Evolutionary conservation across 2,797 vertebrate genomes (phyloP).

Genomic region (Sus cebifrons): DNA sequence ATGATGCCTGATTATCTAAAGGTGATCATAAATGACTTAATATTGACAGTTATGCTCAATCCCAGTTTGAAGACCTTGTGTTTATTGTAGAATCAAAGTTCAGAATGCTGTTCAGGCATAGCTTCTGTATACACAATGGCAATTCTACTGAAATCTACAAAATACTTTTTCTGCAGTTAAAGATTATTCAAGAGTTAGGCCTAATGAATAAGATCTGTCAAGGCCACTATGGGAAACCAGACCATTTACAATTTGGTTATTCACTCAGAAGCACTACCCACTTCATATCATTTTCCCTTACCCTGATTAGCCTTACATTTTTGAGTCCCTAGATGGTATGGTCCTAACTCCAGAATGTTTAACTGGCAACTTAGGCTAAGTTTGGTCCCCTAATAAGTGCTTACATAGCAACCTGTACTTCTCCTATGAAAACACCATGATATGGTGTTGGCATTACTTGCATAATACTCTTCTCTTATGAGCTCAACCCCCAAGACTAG

Average conservation of each 20-base stretch:
- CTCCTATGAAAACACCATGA: not conserved
- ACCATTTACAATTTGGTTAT: not conserved
- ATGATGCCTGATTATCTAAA: slow-evolving; percentile 85
- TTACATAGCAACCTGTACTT: not conserved
- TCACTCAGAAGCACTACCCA: not conserved
- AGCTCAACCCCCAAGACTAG: not conserved
- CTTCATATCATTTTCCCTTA: not conserved
- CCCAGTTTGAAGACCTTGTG: slow-evolving; percentile 64
- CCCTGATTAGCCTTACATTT: not conserved
- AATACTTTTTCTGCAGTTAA: not conserved
- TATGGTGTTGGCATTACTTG: not conserved
- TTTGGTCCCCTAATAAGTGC: not conserved
- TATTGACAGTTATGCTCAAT: slow-evolving; percentile 79
- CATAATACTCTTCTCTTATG: not conserved
- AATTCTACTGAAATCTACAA: slow-evolving; percentile 17
- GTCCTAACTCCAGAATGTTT: not conserved
- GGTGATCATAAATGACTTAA: slow-evolving; percentile 85
- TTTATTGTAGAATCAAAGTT: slow-evolving; percentile 37
- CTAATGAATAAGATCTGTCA: not conserved
- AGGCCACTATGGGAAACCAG: not conserved
- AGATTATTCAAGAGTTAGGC: not conserved
- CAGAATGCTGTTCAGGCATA: not conserved
- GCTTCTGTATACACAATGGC: not conserved
- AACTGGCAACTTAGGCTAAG: not conserved
- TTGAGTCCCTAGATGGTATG: not conserved